phyloP scores from a whole-genome alignment of 2,797 vertebrate species.

The Craterocephalus amniculus region DNA sequence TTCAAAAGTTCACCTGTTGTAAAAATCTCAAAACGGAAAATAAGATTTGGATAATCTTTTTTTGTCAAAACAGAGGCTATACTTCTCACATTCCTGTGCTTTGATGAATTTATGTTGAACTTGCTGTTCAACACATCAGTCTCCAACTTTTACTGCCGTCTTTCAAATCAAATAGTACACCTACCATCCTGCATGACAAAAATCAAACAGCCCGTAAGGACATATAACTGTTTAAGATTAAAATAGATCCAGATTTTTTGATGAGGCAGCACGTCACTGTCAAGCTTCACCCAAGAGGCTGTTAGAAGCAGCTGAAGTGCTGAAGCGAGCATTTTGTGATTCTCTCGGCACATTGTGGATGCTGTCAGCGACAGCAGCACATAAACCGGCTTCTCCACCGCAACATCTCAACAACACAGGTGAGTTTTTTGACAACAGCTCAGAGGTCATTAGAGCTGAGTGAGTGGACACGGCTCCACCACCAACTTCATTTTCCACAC shows the following conservation, averaged over 20 bases:
- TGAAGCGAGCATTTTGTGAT: slow-evolving; percentile 56
- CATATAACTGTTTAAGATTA: neutral
- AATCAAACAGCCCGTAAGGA: neutral
- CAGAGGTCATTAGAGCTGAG: slow-evolving; percentile 21
- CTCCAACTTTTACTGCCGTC: neutral
- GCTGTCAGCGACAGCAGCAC: slow-evolving; percentile 36
- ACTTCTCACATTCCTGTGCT: neutral
- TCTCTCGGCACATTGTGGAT: slow-evolving; percentile 36
- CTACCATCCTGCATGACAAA: neutral
- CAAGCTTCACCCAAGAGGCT: slow-evolving; percentile 39
- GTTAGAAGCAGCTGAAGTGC: slow-evolving; percentile 48
- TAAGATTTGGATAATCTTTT: slow-evolving; percentile 34
- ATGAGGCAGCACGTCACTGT: slow-evolving; percentile 59
- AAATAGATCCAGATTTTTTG: slow-evolving; percentile 53
- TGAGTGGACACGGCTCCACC: slow-evolving; percentile 3
- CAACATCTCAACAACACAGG: slow-evolving; percentile 20
- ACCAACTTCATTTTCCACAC: neutral
- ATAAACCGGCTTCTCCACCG: slow-evolving; percentile 27
- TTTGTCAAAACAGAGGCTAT: neutral
- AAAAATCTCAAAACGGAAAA: slow-evolving; percentile 39
- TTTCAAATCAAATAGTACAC: neutral
- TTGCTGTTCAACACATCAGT: neutral
- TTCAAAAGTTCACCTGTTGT: neutral
- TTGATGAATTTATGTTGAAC: neutral
- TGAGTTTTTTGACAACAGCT: slow-evolving; percentile 40